These are phyloP conservation scores for Caenorhabditis brenneri DNA, from an alignment of 1,140 invertebrate genomes.

Conservation along the genomic window DNA sequence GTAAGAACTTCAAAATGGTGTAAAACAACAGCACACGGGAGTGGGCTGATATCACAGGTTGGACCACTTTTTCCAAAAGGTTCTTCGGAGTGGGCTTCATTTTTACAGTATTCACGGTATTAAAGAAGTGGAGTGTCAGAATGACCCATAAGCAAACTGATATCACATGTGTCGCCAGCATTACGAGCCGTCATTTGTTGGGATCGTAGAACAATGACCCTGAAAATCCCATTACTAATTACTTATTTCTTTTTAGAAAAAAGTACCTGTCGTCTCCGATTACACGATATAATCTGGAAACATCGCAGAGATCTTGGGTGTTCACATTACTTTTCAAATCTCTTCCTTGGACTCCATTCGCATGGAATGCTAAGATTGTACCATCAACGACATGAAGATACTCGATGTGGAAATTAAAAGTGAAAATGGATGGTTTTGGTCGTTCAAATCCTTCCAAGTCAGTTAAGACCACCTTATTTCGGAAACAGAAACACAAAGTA, in stretches of 20 bases:
- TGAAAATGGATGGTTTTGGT: conserved; percentile 52
- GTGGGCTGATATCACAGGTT: too few species aligned
- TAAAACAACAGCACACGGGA: too few species aligned
- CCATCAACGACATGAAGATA: conserved; percentile 50
- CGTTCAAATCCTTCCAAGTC: conserved; percentile 52
- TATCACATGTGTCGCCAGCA: not conserved
- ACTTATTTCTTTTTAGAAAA: too few species aligned
- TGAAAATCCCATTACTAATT: not conserved
- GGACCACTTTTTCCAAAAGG: too few species aligned
- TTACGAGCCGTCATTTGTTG: not conserved
- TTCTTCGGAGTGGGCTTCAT: too few species aligned
- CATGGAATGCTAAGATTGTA: conserved; percentile 55
- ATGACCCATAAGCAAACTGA: conserved; percentile 13
- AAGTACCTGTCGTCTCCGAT: conserved; percentile 53
- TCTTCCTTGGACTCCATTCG: conserved; percentile 51
- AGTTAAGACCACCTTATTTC: conserved; percentile 53
- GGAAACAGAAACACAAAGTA: conserved; percentile 43
- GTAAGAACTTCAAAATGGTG: too few species aligned
- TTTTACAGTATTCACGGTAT: too few species aligned
- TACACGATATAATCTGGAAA: conserved; percentile 45
- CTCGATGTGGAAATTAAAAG: conserved; percentile 54
- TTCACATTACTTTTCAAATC: conserved; percentile 30
- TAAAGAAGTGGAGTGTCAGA: not conserved
- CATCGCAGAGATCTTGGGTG: conserved; percentile 58
- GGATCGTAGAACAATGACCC: conserved; percentile 7